Evolutionary conservation across 2,888 invertebrate genomes (phyloP).

Genomic region (Deilephila elpenor): DNA sequence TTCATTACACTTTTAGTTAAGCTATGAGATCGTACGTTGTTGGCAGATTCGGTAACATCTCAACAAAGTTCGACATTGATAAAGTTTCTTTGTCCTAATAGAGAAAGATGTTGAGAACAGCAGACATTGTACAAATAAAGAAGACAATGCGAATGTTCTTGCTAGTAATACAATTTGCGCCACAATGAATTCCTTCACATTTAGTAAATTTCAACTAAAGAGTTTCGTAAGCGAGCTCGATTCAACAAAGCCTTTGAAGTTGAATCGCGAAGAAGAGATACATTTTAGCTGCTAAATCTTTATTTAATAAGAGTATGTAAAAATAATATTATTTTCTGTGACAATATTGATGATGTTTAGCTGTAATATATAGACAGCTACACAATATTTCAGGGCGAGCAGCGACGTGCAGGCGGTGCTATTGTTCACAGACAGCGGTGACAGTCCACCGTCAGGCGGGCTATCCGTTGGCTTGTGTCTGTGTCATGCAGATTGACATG

Average conservation of each 20-base stretch:
- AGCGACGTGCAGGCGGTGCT: not conserved
- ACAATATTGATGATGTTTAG: not conserved
- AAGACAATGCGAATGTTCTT: not conserved
- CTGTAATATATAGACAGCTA: not conserved
- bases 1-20: not conserved
- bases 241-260: constrained; percentile 48
- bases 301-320: not conserved
- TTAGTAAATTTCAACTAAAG: constrained; percentile 40
- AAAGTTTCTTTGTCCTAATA: not conserved
- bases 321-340: not conserved
- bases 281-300: not conserved
- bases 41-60: not conserved
- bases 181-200: constrained; percentile 44
- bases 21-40: not conserved
- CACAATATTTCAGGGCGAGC: not conserved
- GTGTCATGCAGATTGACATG: not conserved
- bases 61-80: not conserved
- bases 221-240: constrained; percentile 36
- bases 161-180: constrained; percentile 36
- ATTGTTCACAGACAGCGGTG: not conserved
- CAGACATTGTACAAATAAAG: constrained; percentile 11
- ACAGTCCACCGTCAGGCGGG: not conserved
- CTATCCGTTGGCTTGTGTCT: not conserved
- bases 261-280: constrained; percentile 37
- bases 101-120: constrained; percentile 1